These are phyloP conservation scores for Acestrorhynchus altus DNA, from an alignment of 2,797 vertebrate genomes.

Conservation along the genomic window DNA sequence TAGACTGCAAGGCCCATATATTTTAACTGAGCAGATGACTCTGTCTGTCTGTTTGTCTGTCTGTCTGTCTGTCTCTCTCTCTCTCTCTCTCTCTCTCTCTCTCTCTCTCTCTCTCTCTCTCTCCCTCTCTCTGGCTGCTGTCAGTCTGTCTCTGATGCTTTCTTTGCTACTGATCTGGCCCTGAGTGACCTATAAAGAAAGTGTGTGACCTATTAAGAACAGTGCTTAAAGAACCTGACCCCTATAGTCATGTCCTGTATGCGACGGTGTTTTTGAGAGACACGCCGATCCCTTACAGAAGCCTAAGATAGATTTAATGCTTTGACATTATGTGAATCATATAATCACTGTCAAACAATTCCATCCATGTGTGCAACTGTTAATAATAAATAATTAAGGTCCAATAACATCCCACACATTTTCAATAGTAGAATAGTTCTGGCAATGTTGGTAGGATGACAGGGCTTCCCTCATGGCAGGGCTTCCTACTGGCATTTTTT, in stretches of 20 bases:
- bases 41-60: slow-evolving; percentile 33
- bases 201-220: slow-evolving; percentile 11
- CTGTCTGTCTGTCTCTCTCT: slow-evolving; percentile 23
- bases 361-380: too few species aligned
- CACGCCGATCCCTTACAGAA: not conserved
- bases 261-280: not conserved
- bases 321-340: too few species aligned
- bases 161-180: not conserved
- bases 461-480: too few species aligned
- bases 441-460: too few species aligned
- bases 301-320: too few species aligned
- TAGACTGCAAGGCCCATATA: slow-evolving; percentile 67
- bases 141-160: not conserved
- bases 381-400: too few species aligned
- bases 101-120: slow-evolving; percentile 7
- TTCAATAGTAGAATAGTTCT: too few species aligned
- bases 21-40: slow-evolving; percentile 66
- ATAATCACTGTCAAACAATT: too few species aligned
- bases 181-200: not conserved
- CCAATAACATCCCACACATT: too few species aligned
- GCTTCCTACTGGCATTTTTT: too few species aligned
- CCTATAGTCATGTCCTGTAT: not conserved
- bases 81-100: slow-evolving; percentile 36
- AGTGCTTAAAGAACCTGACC: not conserved
- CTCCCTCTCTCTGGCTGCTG: not conserved